Conservation (phyloP, 2,797 vertebrate genomes). For the Atherinosoma microstoma region DNA sequence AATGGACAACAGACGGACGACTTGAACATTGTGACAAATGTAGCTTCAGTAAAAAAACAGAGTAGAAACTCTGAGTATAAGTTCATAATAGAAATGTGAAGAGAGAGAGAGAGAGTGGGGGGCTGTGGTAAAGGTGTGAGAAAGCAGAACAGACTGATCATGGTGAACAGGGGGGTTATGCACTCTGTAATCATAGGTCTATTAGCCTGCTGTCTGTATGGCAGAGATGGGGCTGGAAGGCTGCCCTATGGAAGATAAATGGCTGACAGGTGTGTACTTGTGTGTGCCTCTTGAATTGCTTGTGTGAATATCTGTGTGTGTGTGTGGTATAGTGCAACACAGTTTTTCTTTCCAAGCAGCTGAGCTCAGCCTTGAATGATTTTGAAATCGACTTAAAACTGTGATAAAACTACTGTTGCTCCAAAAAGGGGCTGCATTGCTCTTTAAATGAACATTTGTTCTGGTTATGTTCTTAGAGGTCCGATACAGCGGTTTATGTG, state of each 20-base stretch:
- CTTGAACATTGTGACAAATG: not conserved
- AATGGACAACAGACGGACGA: not conserved
- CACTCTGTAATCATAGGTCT: constrained; percentile 78
- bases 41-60: not conserved
- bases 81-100: constrained; percentile 18
- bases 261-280: constrained; percentile 48
- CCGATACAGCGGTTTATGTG: not conserved
- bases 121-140: constrained; percentile 21
- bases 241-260: constrained; percentile 46
- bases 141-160: constrained; percentile 32
- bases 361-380: not conserved
- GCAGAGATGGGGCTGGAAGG: constrained; percentile 44
- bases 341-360: not conserved
- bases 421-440: not conserved
- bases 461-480: not conserved
- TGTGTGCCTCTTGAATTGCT: constrained; percentile 4
- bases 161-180: constrained; percentile 44
- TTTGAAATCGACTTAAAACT: constrained; percentile 1
- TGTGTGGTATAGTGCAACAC: not conserved
- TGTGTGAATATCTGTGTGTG: constrained; percentile 19
- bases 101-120: constrained; percentile 6
- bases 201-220: constrained; percentile 66
- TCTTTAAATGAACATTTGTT: not conserved
- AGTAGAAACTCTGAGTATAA: constrained; percentile 6
- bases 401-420: not conserved